Base-by-base conservation (phyloP, 2,113 vertebrate genomes). In the Phyllopteryx taeniolatus region DNA sequence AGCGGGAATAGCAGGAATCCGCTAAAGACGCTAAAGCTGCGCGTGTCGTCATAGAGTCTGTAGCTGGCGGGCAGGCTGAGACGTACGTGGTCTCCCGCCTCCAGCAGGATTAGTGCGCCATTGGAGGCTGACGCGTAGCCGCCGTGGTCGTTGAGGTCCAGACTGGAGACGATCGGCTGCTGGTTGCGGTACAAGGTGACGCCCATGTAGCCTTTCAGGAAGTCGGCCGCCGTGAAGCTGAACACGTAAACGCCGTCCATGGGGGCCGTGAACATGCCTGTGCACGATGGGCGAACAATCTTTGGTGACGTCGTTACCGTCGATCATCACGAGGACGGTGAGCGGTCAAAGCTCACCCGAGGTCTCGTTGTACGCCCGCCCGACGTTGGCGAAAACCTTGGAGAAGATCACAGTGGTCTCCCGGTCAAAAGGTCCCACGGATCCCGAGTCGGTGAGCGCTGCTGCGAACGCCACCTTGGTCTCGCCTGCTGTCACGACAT, bases 161-260 rank as follows among this genome's bases (percentile, higher is more conserved):
- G 83, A 73, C 33, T 88, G 81, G 64, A 90, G 49, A 80, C 3
- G 46, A 91, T 8, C 0, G 81, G 84, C 75, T 73, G 71, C 22
- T 76, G n/a, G 78, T 91, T 91, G 64, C 68, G 68, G 71, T 87
- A 81, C 75, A 91, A 76, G 73, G 86, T 62, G 19, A 90, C 64
- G 9, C 90, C 88, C 85, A 86, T 90, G 84, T 91, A 91, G 9
- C 90, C 88, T 56, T 90, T 90, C 43, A 87, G 66, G 83, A 79
- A 91, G 65, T 91, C 90, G 22, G 81, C 78, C 0, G 72, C 86
- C 0, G 84, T 89, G 78, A 88, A 90, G 80, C 79, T 84, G 86
- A 91, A 91, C 80, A 86, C 84, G 79, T 90, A 91, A 19, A 89
- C 42, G 11, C 87, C 90, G 59, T 70, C 35, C 60, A 89, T 47